Conservation (phyloP, 2,888 invertebrate genomes). For the Volucella inflata region DNA sequence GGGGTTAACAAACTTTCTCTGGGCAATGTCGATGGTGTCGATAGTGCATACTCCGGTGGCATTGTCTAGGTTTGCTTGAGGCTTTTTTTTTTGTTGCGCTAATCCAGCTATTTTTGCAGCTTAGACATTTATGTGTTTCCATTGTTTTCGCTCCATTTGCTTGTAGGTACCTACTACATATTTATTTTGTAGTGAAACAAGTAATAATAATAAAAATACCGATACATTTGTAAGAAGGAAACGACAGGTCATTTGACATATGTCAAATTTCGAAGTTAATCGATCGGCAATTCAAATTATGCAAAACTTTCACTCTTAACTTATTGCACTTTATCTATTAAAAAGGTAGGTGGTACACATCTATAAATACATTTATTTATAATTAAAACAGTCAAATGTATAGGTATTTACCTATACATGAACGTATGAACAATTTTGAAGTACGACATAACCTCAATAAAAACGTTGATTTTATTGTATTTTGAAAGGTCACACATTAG, state of each 20-base stretch:
- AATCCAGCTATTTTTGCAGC: constrained; percentile 37
- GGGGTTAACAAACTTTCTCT: constrained; percentile 72
- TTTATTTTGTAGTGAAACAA: neutral
- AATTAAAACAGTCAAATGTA: too few relatives aligned
- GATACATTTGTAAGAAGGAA: neutral
- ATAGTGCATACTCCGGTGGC: constrained; percentile 60
- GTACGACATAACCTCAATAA: too few relatives aligned
- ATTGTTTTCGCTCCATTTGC: constrained; percentile 42
- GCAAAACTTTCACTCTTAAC: constrained; percentile 1
- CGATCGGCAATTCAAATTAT: neutral
- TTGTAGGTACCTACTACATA: neutral
- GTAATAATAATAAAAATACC: neutral
- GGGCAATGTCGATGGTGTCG: constrained; percentile 53
- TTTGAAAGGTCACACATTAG: too few relatives aligned
- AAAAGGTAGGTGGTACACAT: too few relatives aligned
- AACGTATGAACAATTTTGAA: too few relatives aligned
- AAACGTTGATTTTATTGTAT: too few relatives aligned
- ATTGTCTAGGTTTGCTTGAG: constrained; percentile 33
- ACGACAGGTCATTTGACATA: neutral
- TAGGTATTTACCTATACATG: too few relatives aligned
- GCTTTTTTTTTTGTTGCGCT: neutral
- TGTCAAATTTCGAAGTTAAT: neutral
- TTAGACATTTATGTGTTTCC: constrained; percentile 12
- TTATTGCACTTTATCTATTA: neutral
- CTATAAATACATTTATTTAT: too few relatives aligned